Percentiles rank a stretch among this genome's conserved stretches.
Evolutionary conservation across 1,140 invertebrate species (phyloP).

Genomic region (Ctenoplectra terminalis): DNA sequence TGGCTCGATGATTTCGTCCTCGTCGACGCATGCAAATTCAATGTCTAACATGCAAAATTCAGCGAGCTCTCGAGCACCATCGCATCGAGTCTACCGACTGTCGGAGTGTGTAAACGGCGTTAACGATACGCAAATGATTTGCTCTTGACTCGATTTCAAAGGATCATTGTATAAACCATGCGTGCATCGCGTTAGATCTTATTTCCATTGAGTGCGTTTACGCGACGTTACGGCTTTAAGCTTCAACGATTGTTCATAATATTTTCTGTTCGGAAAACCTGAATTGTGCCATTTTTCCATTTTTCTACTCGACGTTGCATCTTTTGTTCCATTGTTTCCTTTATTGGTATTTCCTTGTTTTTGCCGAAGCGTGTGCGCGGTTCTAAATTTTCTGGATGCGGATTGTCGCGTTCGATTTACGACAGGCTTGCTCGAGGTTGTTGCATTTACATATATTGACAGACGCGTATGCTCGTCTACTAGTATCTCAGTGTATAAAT

Average conservation of each 20-base stretch:
- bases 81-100: slow-evolving; percentile 27
- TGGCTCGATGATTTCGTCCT: slow-evolving; percentile 47
- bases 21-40: slow-evolving; percentile 54
- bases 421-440: neutral
- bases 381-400: slow-evolving; percentile 13
- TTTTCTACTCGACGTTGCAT: neutral
- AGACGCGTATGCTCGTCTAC: slow-evolving; percentile 22
- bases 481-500: slow-evolving; percentile 40
- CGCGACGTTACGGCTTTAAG: slow-evolving; percentile 16
- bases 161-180: slow-evolving; percentile 22
- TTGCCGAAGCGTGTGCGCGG: neutral
- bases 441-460: slow-evolving; percentile 48
- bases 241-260: neutral
- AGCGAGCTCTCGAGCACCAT: slow-evolving; percentile 30
- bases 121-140: slow-evolving; percentile 65
- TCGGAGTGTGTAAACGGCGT: slow-evolving; percentile 25
- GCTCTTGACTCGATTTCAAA: slow-evolving; percentile 56
- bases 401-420: slow-evolving; percentile 33
- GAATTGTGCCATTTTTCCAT: neutral
- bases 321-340: neutral
- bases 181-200: slow-evolving; percentile 45
- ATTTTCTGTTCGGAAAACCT: neutral
- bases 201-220: slow-evolving; percentile 20
- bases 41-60: slow-evolving; percentile 52
- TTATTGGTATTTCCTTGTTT: slow-evolving; percentile 17